Evolutionary conservation across 2,888 invertebrate species (phyloP).

Genomic region (Drosophila heteroneura): DNA sequence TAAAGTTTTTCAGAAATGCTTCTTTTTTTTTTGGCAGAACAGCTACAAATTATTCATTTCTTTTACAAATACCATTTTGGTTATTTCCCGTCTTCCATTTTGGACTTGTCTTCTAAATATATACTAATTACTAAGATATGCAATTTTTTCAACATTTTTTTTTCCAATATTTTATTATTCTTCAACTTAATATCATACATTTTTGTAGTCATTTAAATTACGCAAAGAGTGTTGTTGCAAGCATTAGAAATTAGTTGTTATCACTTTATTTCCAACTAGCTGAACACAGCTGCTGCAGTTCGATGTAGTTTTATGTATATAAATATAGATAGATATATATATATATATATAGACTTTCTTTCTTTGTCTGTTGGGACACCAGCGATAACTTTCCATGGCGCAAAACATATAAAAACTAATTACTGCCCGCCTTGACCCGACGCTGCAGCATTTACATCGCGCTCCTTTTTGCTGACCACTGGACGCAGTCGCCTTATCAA

Average conservation of each 20-base stretch:
- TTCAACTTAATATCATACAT: not conserved
- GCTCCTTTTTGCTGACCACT: conserved; percentile 53
- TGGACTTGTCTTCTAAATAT: not conserved
- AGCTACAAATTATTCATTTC: not conserved
- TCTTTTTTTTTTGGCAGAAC: not conserved
- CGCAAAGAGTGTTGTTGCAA: not conserved
- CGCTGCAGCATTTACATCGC: conserved; percentile 8
- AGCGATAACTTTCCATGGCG: conserved; percentile 19
- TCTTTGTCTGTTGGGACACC: conserved; percentile 2
- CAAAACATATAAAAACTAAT: conserved; percentile 45
- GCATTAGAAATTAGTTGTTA: not conserved
- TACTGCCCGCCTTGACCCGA: conserved; percentile 19
- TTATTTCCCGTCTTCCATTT: not conserved
- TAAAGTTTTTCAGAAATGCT: not conserved
- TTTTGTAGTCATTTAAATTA: not conserved
- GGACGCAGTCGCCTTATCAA: conserved; percentile 63
- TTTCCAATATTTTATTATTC: no score
- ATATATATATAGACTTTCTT: conserved; percentile 12
- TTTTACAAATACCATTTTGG: not conserved
- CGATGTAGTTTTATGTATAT: not conserved
- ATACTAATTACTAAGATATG: not conserved
- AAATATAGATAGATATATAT: not conserved
- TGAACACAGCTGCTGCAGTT: conserved; percentile 1
- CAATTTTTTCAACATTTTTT: not conserved
- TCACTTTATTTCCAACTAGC: not conserved